Percentiles rank a stretch among this genome's conserved stretches.
These are phyloP conservation scores for Falco novaeseelandiae DNA, from an alignment of 2,797 vertebrate species.

Conservation along the genomic window DNA sequence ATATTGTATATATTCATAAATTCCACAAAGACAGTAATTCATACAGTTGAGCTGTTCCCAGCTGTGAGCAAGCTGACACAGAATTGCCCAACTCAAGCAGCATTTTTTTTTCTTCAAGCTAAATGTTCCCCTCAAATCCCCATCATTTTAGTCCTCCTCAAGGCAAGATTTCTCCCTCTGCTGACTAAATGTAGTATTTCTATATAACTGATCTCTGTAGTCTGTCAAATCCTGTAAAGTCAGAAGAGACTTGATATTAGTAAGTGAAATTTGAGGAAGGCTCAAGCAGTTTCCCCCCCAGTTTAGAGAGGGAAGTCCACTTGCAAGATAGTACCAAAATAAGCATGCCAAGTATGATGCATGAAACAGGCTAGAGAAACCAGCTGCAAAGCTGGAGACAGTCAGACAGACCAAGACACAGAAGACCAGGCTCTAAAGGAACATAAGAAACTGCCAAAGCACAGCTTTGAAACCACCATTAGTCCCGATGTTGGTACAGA, in stretches of 20 bases:
- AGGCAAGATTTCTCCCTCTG: conserved; percentile 38
- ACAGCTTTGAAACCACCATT: not conserved
- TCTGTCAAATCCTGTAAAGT: not conserved
- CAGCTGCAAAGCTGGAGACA: not conserved
- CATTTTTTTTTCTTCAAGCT: not conserved
- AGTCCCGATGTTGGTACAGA: not conserved
- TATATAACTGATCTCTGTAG: not conserved
- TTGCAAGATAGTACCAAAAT: not conserved
- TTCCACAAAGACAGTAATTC: not conserved
- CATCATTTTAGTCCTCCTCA: not conserved
- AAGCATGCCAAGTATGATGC: not conserved
- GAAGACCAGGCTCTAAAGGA: not conserved
- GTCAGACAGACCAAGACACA: not conserved
- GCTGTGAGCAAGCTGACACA: not conserved
- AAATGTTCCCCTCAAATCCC: not conserved
- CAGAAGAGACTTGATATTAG: not conserved
- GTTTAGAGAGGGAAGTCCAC: not conserved
- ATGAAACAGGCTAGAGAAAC: not conserved
- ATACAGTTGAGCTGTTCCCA: not conserved
- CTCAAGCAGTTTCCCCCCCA: not conserved
- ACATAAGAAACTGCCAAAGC: not conserved
- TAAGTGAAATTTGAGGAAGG: not conserved
- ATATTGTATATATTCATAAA: not conserved
- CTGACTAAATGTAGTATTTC: conserved; percentile 15
- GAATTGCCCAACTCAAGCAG: not conserved